Percentiles rank a stretch among this genome's conserved stretches.
Conservation (phyloP, 2,797 vertebrate genomes). For the Graptemys geographica region DNA sequence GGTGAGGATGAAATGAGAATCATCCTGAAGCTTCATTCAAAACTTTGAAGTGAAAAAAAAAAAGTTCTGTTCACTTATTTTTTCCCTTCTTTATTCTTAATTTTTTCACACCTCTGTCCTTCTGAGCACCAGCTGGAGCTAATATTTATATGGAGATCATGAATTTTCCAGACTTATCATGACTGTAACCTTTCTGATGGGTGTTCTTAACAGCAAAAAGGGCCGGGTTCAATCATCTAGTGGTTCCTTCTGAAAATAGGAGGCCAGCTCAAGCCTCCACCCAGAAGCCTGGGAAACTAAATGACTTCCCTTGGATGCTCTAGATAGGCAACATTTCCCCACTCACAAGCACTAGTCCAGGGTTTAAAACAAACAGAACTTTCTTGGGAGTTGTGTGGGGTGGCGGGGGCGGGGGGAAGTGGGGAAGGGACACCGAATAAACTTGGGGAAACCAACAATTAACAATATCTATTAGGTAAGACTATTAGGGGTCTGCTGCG, state of each 20-base stretch:
- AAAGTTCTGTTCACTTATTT: background rate
- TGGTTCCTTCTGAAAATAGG: background rate
- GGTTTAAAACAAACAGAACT: background rate
- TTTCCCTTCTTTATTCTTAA: slow-evolving; percentile 38
- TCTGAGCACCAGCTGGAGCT: background rate
- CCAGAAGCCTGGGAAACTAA: background rate
- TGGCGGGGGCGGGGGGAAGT: too few relatives aligned
- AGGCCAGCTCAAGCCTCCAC: background rate
- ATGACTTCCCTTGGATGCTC: background rate
- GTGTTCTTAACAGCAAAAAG: background rate
- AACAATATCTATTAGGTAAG: background rate
- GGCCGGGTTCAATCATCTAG: background rate
- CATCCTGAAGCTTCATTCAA: slow-evolving; percentile 17
- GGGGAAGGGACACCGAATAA: background rate
- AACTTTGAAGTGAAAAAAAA: background rate
- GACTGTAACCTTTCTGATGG: background rate
- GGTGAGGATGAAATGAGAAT: slow-evolving; percentile 47
- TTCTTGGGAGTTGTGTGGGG: background rate
- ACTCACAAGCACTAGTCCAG: background rate
- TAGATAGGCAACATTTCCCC: background rate
- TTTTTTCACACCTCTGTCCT: background rate
- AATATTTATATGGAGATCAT: background rate
- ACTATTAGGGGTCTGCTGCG: background rate
- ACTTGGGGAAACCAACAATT: background rate
- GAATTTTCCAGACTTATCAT: background rate